A percentile compares a stretch with the other conserved stretches of the same genome.
Evolutionary conservation across 2,888 invertebrate genomes (phyloP).

Genomic region (Epinotia brunnichana): DNA sequence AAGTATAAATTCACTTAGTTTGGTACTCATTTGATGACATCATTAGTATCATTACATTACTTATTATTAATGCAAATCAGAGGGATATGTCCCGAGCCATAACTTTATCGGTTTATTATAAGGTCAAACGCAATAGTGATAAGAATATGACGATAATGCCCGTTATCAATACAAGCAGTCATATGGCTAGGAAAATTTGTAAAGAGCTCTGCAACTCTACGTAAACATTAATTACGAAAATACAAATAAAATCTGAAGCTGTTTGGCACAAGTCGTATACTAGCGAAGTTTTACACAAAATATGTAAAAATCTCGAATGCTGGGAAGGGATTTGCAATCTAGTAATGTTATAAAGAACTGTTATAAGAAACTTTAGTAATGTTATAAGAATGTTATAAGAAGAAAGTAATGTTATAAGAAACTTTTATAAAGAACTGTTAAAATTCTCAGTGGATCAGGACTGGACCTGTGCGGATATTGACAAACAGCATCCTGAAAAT

Average conservation of each 20-base stretch:
- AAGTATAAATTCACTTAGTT: neutral
- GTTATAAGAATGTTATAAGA: too few species aligned
- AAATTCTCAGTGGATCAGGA: too few species aligned
- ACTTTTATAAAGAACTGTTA: too few species aligned
- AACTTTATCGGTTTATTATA: constrained; percentile 38
- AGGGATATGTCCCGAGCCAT: constrained; percentile 28
- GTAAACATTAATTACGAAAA: neutral
- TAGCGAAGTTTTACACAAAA: too few species aligned
- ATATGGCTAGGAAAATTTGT: constrained; percentile 38
- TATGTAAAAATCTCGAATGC: too few species aligned
- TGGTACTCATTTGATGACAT: neutral
- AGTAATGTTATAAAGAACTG: too few species aligned
- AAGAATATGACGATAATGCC: constrained; percentile 35
- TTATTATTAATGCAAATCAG: constrained; percentile 26
- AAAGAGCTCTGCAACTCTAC: neutral
- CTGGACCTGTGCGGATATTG: too few species aligned
- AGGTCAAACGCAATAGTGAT: constrained; percentile 39
- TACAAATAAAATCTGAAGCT: neutral
- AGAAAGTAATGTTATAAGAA: too few species aligned
- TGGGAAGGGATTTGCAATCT: too few species aligned
- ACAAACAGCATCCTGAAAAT: too few species aligned
- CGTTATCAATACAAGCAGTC: constrained; percentile 36
- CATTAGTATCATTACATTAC: neutral
- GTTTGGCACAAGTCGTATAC: neutral
- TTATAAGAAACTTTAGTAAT: too few species aligned